Conservation (phyloP, 2,888 invertebrate genomes). For the Ichneumoninae sp. region DNA sequence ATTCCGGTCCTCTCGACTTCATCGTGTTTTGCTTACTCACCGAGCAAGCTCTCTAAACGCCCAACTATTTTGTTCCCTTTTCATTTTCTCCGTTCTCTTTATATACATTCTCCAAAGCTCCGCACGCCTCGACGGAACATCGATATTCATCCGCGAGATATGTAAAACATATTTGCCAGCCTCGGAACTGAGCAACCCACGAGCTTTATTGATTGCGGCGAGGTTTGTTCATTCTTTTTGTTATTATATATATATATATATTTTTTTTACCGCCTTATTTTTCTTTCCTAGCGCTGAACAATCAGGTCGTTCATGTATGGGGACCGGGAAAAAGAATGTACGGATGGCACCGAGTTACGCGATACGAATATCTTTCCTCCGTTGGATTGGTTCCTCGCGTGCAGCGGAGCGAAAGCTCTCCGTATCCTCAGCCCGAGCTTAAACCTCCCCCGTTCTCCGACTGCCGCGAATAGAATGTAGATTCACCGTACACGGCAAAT, state of each 20-base stretch:
- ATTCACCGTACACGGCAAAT: conserved; percentile 60
- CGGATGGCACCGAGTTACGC: conserved; percentile 53
- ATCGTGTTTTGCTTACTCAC: conserved; percentile 5
- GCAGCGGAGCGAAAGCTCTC: conserved; percentile 52
- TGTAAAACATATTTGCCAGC: neutral
- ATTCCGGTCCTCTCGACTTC: neutral
- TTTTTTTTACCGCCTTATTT: neutral
- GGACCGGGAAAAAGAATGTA: conserved; percentile 29
- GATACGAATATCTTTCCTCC: conserved; percentile 52
- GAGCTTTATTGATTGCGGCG: neutral
- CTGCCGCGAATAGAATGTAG: conserved; percentile 66
- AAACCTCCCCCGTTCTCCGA: conserved; percentile 30
- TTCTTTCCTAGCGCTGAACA: neutral
- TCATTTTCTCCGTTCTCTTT: neutral
- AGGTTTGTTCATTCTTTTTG: neutral
- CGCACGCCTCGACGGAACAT: neutral
- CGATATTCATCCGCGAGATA: neutral
- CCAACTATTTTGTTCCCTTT: neutral
- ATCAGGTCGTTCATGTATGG: neutral
- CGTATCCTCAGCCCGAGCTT: conserved; percentile 26
- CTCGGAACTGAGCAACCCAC: neutral
- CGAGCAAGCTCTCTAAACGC: neutral
- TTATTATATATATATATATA: neutral
- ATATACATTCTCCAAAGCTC: neutral
- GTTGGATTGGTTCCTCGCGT: conserved; percentile 44